phyloP scores from a whole-genome alignment of 2,888 invertebrate species.

The Marronus borbonicus region DNA sequence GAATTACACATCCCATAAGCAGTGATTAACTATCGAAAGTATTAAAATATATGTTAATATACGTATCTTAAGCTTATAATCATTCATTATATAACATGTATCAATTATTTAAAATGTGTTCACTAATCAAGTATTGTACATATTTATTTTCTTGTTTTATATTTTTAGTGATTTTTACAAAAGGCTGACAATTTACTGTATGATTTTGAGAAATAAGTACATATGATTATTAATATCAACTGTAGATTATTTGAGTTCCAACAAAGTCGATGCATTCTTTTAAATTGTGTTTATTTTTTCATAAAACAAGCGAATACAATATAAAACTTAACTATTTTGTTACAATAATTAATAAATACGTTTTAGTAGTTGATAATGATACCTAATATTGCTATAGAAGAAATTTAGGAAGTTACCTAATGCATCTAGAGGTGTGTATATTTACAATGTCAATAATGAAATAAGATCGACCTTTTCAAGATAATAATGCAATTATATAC shows the following conservation, averaged over 20 bases:
- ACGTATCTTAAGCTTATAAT: background rate
- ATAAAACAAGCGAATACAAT: constrained; percentile 40
- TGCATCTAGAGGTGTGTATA: constrained; percentile 14
- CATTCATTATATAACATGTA: background rate
- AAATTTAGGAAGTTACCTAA: constrained; percentile 23
- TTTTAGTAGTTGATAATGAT: constrained; percentile 33
- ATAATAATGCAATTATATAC: constrained; percentile 16
- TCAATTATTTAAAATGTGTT: constrained; percentile 40
- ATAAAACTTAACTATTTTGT: constrained; percentile 31
- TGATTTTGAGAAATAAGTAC: constrained; percentile 6
- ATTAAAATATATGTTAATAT: constrained; percentile 18
- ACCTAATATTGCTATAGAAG: constrained; percentile 46
- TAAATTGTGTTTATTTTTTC: constrained; percentile 38
- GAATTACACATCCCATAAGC: constrained; percentile 2
- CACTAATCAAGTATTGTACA: constrained; percentile 43
- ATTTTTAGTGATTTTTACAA: constrained; percentile 17
- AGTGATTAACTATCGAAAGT: constrained; percentile 6
- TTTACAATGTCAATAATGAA: constrained; percentile 26
- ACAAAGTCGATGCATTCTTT: constrained; percentile 1
- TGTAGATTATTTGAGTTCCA: background rate
- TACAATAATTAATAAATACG: constrained; percentile 40
- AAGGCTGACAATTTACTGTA: constrained; percentile 40
- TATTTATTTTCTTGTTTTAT: constrained; percentile 10
- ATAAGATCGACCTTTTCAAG: background rate
- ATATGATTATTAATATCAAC: background rate